phyloP scores from a whole-genome alignment of 1,140 invertebrate species.

The Solen grandis region DNA sequence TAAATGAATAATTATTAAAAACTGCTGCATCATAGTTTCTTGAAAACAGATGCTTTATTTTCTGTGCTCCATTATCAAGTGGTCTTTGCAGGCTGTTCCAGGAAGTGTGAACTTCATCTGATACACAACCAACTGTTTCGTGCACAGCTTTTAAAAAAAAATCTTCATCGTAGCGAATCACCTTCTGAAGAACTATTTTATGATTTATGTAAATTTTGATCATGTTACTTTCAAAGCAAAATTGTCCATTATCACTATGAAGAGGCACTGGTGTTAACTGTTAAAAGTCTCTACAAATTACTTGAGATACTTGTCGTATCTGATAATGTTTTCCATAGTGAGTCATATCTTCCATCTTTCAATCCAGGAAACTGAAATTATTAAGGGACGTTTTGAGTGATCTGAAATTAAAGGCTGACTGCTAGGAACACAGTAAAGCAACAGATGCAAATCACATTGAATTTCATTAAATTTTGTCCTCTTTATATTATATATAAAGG shows the following conservation, averaged over 20 bases:
- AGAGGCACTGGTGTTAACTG: slow-evolving; percentile 22
- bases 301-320: not conserved
- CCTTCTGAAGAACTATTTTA: not conserved
- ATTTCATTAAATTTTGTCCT: no score
- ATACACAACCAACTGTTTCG: slow-evolving; percentile 9
- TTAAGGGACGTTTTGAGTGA: no score
- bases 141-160: not conserved
- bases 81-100: slow-evolving; percentile 1
- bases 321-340: not conserved
- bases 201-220: slow-evolving; percentile 18
- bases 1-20: not conserved
- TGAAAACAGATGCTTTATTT: slow-evolving; percentile 9
- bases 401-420: no score
- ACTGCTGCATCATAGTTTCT: slow-evolving; percentile 9
- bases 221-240: slow-evolving; percentile 41
- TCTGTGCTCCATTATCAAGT: not conserved
- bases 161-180: slow-evolving; percentile 6
- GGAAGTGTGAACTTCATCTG: slow-evolving; percentile 7
- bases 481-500: no score
- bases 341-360: slow-evolving; percentile 17
- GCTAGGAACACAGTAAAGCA: no score
- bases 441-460: no score
- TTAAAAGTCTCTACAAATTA: slow-evolving; percentile 33
- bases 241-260: slow-evolving; percentile 17
- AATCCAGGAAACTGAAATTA: slow-evolving; percentile 23